A percentile compares a stretch with the other conserved stretches of the same genome.
Evolutionary conservation across 2,113 vertebrate species (phyloP).

Genomic region (Alligator mississippiensis): DNA sequence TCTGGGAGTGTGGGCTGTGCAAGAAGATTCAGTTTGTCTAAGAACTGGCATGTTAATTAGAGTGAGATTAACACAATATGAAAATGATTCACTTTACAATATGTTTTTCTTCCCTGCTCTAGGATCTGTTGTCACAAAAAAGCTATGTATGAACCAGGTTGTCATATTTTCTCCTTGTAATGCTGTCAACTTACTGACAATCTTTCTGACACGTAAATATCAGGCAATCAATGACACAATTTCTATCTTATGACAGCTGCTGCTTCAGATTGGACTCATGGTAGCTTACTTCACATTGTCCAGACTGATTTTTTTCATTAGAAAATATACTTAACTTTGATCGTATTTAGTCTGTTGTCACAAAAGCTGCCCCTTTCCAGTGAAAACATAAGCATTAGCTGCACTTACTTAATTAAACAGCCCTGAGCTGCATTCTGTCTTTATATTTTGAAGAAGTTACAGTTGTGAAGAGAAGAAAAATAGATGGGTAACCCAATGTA

Average conservation of each 20-base stretch:
- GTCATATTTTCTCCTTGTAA: conserved; percentile 26
- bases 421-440: neutral
- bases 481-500: neutral
- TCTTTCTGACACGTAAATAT: neutral
- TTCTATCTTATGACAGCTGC: conserved; percentile 29
- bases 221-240: conserved; percentile 49
- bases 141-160: conserved; percentile 64
- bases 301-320: conserved; percentile 1
- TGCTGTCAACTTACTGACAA: neutral
- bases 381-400: neutral
- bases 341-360: neutral
- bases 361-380: neutral
- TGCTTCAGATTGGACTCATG: conserved; percentile 21
- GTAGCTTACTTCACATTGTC: conserved; percentile 43
- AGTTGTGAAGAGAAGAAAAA: too few relatives aligned
- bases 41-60: conserved; percentile 47
- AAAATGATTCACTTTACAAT: conserved; percentile 50
- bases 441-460: neutral
- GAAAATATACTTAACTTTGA: conserved; percentile 6
- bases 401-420: neutral
- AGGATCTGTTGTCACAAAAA: conserved; percentile 47
- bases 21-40: conserved; percentile 16
- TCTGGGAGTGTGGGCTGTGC: conserved; percentile 11
- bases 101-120: conserved; percentile 45
- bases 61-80: conserved; percentile 52